Evolutionary conservation across 2,888 invertebrate species (phyloP).

Genomic region (Tridacna crocea): DNA sequence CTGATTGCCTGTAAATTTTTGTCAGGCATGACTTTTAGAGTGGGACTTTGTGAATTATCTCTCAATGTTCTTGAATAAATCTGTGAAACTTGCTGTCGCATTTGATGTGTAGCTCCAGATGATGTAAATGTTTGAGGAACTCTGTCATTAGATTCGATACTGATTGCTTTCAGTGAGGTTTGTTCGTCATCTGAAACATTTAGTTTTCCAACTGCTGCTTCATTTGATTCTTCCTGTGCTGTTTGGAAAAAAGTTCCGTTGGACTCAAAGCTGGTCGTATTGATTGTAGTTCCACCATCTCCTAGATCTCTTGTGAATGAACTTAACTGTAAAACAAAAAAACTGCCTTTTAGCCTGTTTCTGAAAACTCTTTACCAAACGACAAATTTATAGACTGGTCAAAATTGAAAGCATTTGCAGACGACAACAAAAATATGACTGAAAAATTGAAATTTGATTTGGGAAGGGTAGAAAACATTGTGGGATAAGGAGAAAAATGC

Average conservation of each 20-base stretch:
- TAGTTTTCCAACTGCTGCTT: background rate
- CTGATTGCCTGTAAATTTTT: conserved; percentile 22
- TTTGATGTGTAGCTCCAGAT: background rate
- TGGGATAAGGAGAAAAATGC: background rate
- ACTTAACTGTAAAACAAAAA: background rate
- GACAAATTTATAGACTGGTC: too few species aligned
- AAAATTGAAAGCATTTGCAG: too few species aligned
- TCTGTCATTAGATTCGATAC: conserved; percentile 17
- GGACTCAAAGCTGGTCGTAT: background rate
- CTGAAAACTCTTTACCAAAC: too few species aligned
- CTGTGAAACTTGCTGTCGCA: background rate
- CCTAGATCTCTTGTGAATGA: conserved; percentile 2
- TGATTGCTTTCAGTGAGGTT: background rate
- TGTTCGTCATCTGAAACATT: background rate
- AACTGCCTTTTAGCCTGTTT: too few species aligned
- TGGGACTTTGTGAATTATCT: conserved; percentile 17
- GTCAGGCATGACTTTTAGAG: conserved; percentile 23
- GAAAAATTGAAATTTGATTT: too few species aligned
- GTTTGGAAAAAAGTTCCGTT: background rate
- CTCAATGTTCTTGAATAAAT: conserved; percentile 1
- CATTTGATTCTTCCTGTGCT: background rate
- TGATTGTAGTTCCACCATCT: background rate
- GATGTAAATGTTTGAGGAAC: background rate
- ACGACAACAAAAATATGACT: too few species aligned
- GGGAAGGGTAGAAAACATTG: background rate